Conservation (phyloP, 2,888 invertebrate species). For the Lasioglossum vierecki region DNA sequence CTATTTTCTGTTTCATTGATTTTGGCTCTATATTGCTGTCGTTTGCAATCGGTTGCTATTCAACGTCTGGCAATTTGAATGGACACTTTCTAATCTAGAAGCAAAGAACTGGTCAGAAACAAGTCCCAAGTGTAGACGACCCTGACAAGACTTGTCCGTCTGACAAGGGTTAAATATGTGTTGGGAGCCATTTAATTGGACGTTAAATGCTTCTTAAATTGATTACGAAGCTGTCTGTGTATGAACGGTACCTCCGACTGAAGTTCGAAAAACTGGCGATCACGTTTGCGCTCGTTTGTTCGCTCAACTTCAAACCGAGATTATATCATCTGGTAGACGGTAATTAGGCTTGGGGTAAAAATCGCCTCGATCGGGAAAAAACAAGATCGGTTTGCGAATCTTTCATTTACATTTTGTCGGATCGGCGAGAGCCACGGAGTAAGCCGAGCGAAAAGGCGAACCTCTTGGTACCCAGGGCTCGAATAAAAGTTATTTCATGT, state of each 20-base stretch:
- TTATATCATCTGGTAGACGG: neutral
- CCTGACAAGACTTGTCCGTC: neutral
- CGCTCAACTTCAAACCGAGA: neutral
- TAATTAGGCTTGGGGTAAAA: neutral
- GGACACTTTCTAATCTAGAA: neutral
- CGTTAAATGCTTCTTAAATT: constrained; percentile 54
- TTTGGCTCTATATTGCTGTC: too few relatives aligned
- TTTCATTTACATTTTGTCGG: constrained; percentile 1
- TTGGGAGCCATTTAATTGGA: constrained; percentile 39
- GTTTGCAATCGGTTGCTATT: too few relatives aligned
- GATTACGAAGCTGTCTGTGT: constrained; percentile 34
- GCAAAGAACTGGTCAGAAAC: neutral
- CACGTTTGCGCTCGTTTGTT: neutral
- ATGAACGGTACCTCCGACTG: constrained; percentile 1
- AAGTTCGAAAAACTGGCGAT: constrained; percentile 24
- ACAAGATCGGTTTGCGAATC: neutral
- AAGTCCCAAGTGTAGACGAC: neutral
- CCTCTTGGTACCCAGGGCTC: neutral
- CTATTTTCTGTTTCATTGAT: neutral
- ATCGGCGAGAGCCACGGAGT: neutral
- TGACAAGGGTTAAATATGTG: neutral
- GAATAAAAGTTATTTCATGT: constrained; percentile 16
- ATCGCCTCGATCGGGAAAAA: neutral
- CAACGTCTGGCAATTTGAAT: neutral
- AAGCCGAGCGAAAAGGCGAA: neutral